Percentiles rank a stretch among this genome's conserved stretches.
Conservation (phyloP, 1,140 invertebrate species). For the Nebria ingens region DNA sequence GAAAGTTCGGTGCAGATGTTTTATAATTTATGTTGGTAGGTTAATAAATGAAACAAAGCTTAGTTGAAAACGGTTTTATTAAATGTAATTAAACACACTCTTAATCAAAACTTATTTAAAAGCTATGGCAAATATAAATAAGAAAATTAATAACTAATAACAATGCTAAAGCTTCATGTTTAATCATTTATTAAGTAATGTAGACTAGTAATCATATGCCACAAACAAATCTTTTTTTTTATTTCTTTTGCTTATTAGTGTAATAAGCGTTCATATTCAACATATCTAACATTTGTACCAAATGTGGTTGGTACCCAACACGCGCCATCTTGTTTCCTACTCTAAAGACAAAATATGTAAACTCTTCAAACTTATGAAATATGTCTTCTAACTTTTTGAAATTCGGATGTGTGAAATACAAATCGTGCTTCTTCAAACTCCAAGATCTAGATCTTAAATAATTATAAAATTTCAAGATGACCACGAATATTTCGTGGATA, state of each 20-base stretch:
- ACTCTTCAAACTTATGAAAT: slow-evolving; percentile 29
- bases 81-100: too few species aligned
- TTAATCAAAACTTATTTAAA: too few species aligned
- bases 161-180: too few species aligned
- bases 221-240: too few species aligned
- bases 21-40: too few species aligned
- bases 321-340: slow-evolving; percentile 25
- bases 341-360: slow-evolving; percentile 28
- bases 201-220: too few species aligned
- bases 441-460: slow-evolving; percentile 29
- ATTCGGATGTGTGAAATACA: slow-evolving; percentile 26
- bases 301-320: slow-evolving; percentile 28
- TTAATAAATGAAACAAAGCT: too few species aligned
- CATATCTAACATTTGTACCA: slow-evolving; percentile 28
- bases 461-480: slow-evolving; percentile 59
- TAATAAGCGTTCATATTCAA: slow-evolving; percentile 30
- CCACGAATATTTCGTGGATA: slow-evolving; percentile 54
- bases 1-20: too few species aligned
- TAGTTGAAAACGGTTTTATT: too few species aligned
- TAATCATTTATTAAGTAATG: too few species aligned
- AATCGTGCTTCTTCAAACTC: slow-evolving; percentile 21
- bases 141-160: too few species aligned
- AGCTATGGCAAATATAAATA: too few species aligned
- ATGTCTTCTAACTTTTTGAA: slow-evolving; percentile 28
- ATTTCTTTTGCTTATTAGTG: neutral